A percentile compares a stretch with the other conserved stretches of the same genome.
These are phyloP conservation scores for Illadopsis cleaveri DNA, from an alignment of 2,113 vertebrate species.

Conservation along the genomic window DNA sequence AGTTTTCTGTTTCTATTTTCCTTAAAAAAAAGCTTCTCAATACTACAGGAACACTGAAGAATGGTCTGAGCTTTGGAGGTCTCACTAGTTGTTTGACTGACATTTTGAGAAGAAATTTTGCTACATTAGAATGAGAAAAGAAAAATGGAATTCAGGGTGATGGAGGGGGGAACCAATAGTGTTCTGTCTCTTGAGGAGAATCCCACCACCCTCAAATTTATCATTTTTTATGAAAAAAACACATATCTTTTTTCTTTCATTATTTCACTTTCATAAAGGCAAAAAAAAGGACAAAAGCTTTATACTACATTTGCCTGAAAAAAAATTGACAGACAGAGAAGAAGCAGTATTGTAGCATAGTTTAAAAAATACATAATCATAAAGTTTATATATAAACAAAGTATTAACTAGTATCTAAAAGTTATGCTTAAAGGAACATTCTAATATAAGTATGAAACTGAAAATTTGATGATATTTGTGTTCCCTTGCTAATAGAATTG, in stretches of 20 bases:
- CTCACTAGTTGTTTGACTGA: background rate
- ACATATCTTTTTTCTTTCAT: background rate
- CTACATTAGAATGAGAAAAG: background rate
- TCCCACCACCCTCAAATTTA: background rate
- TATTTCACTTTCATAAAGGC: background rate
- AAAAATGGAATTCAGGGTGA: background rate
- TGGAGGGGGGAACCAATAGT: accelerated
- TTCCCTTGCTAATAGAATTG: background rate
- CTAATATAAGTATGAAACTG: background rate
- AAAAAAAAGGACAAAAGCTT: background rate
- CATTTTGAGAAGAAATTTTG: background rate
- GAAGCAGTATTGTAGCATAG: background rate
- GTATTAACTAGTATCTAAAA: background rate
- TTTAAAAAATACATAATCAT: background rate
- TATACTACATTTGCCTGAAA: background rate
- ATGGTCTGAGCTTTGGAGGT: background rate
- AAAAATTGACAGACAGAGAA: background rate
- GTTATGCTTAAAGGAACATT: background rate
- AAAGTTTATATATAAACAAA: background rate
- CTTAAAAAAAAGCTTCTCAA: background rate
- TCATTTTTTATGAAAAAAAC: background rate
- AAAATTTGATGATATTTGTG: background rate
- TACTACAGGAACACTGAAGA: background rate
- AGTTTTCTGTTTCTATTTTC: background rate
- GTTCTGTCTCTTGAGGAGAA: background rate